These are phyloP conservation scores for Phasianus colchicus DNA, from an alignment of 2,113 vertebrate species.

Conservation along the genomic window DNA sequence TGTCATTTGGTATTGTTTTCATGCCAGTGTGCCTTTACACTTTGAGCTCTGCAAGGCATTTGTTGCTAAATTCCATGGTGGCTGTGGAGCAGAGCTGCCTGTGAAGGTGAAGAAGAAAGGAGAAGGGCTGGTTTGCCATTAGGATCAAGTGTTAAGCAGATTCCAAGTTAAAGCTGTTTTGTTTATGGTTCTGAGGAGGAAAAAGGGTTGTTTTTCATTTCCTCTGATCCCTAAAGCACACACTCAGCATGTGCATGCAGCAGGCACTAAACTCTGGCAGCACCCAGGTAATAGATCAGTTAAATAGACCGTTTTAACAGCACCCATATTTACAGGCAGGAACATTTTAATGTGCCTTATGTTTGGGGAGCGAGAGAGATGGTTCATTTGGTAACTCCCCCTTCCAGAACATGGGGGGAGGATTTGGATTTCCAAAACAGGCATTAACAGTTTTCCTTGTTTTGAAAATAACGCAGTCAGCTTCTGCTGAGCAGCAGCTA, in stretches of 20 bases:
- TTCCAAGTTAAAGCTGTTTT: not conserved
- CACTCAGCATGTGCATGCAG: not conserved
- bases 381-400: not conserved
- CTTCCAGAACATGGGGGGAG: rapidly evolving
- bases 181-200: not conserved
- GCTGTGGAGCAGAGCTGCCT: not conserved
- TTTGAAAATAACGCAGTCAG: not conserved
- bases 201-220: not conserved
- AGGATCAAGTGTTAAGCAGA: not conserved
- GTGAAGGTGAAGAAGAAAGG: not conserved
- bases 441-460: not conserved
- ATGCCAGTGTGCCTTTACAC: not conserved
- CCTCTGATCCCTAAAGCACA: not conserved
- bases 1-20: not conserved
- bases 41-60: not conserved
- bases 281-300: not conserved
- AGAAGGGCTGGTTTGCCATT: not conserved
- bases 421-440: not conserved
- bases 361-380: rapidly evolving
- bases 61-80: not conserved
- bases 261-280: not conserved
- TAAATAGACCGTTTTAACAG: not conserved
- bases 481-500: not conserved
- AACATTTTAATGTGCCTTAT: not conserved
- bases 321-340: not conserved